These are phyloP conservation scores for Alviniconcha strummeri DNA, from an alignment of 2,888 invertebrate genomes.

Conservation along the genomic window DNA sequence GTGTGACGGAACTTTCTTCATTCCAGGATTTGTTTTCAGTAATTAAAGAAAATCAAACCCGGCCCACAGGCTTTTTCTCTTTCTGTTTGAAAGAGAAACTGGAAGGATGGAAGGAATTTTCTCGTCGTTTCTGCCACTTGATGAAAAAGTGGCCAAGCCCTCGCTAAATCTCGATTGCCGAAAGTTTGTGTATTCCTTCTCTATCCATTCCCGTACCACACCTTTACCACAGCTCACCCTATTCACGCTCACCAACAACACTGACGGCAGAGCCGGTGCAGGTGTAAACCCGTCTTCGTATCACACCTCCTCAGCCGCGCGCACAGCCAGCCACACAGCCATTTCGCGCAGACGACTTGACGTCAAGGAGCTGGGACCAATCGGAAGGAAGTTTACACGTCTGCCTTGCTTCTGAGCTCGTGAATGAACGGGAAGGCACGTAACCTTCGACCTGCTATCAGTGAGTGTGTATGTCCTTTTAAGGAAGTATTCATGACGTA, in stretches of 20 bases:
- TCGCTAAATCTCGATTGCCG: not conserved
- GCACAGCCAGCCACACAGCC: not conserved
- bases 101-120: not conserved
- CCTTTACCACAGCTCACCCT: not conserved
- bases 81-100: not conserved
- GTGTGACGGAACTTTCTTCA: conserved; percentile 7
- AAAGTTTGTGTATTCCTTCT: not conserved
- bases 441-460: conserved; percentile 3
- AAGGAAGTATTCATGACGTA: not conserved
- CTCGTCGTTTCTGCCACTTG: not conserved
- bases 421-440: conserved; percentile 25
- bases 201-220: not conserved
- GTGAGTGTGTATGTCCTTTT: conserved; percentile 1
- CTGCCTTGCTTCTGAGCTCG: not conserved
- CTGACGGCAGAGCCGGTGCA: not conserved
- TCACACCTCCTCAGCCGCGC: not conserved
- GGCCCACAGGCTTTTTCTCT: not conserved
- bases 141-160: not conserved
- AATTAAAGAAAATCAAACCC: not conserved
- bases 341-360: conserved; percentile 6
- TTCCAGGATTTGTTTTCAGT: conserved; percentile 9
- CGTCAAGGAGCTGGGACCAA: not conserved
- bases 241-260: not conserved
- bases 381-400: not conserved
- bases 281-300: not conserved